Base-by-base conservation (phyloP, 2,888 invertebrate species). In the Psylliodes chrysocephalus region DNA sequence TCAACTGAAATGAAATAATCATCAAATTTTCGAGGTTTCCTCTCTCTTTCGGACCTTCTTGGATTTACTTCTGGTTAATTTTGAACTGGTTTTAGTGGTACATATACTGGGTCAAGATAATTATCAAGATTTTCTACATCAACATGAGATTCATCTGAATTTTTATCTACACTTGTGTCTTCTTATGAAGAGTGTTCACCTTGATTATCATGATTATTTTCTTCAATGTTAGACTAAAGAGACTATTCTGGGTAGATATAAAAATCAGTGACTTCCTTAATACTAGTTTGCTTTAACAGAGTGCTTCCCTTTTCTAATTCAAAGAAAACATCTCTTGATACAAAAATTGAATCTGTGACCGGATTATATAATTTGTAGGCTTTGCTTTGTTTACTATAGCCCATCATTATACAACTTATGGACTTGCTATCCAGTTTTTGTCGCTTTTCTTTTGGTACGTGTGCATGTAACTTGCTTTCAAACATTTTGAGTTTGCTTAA, bases 391-490 rank as follows among this genome's bases (percentile, higher is more conserved):
- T 14, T 19, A 57, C 60, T 55, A 18, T 54, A 67, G 12, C 67
- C 67, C 40, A 67, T 64, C 19, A 67, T 40, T 4, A 67, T 57
- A 44, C 42, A 46, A 22, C 33, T 28, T 44, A 51, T 40, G 15
- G 56, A 25, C 55, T 66, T 64, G n/a, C n/a, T n/a, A n/a, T n/a
- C n/a, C n/a, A n/a, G n/a, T n/a, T n/a, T n/a, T n/a, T n/a, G n/a
- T 2, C 8, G 4, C 15, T 55, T 67, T 28, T 62, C 60, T 57
- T 52, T 54, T 0, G 67, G 60, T 40, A 69, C 19, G n/a, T 62
- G 62, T 6, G 55, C 42, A 38, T 53, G 28, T 6, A 33, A 62
- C 22, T 62, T 62, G 33, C 64, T 62, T 7, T 64, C 67, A 67
- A 67, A 67, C 14, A 67, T 30, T 22, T n/a, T n/a, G n/a, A n/a